Conservation (phyloP, 2,113 vertebrate species). For the Aplodontia rufa region DNA sequence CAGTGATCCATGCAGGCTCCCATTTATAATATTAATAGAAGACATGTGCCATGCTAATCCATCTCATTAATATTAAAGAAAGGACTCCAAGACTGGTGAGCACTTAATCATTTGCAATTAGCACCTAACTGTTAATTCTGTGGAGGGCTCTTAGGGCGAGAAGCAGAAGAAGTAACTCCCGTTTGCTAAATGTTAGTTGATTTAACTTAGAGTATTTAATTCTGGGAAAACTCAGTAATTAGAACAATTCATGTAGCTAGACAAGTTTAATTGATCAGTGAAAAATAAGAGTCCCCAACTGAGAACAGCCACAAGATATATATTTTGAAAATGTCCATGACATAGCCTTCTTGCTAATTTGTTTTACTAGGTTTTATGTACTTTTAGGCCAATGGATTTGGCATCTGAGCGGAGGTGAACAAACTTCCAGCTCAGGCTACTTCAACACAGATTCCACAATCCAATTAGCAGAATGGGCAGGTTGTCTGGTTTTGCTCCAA, state of each 20-base stretch:
- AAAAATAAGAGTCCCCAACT: constrained; percentile 77
- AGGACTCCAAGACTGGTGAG: constrained; percentile 86
- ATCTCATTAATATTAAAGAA: constrained; percentile 89
- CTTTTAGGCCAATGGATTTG: constrained; percentile 54
- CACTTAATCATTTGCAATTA: constrained; percentile 89
- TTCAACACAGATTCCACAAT: constrained; percentile 52
- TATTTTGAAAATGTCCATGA: constrained; percentile 58
- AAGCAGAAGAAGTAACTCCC: constrained; percentile 68
- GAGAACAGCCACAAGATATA: constrained; percentile 61
- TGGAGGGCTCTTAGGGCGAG: constrained; percentile 83
- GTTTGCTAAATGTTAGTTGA: constrained; percentile 83
- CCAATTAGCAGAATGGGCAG: constrained; percentile 50
- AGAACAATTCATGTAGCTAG: constrained; percentile 82
- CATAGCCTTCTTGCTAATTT: constrained; percentile 64
- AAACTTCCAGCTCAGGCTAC: neutral
- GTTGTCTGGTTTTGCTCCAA: constrained; percentile 66
- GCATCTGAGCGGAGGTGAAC: constrained; percentile 61
- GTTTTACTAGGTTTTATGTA: constrained; percentile 50
- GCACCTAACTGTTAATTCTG: constrained; percentile 87
- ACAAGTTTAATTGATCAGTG: constrained; percentile 82
- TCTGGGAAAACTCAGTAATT: constrained; percentile 84
- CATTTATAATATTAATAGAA: constrained; percentile 89
- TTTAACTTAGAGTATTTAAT: constrained; percentile 84
- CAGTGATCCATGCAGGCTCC: constrained; percentile 85
- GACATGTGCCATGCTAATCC: constrained; percentile 86